Base-by-base conservation (phyloP, 2,888 invertebrate species). In the Rhingia campestris region DNA sequence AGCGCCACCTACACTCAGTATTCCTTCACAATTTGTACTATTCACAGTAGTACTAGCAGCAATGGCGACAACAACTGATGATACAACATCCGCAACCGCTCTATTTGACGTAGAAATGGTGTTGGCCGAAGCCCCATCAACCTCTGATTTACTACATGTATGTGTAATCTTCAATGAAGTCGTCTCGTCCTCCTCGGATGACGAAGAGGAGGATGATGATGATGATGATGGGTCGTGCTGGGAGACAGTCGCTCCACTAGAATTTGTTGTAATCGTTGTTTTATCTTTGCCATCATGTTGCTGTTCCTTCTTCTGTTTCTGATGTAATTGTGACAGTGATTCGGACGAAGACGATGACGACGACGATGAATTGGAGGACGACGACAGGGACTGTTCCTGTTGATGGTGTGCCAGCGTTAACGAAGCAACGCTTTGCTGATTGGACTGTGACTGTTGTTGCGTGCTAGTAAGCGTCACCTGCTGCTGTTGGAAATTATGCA, bases 401-500 rank as follows among this genome's bases (percentile, higher is more conserved):
- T 84, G 80, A 47, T 88, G 87, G 80, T 86, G 88, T 67, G 80
- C 79, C 61, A 76, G 70, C 66, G 66, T 53, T 69, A 86, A 54
- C 56, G 76, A 61, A 53, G 73, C 74, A 67, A 66, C 74, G 43
- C 61, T 82, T 91, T 92, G 88, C 45, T 82, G 86, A 59, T 79
- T 82, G 74, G 81, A 77, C 79, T 86, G 86, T 72, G 66, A 59
- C 64, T 88, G 88, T 66, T 79, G 85, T 86, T 87, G 88, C 79
- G 89, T 88, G 73, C 88, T 90, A 84, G 88, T 89, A 47, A 90
- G 87, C 86, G 90, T 90, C 86, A 90, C 88, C 84, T 90, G 89
- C 74, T 90, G 90, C 81, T 90, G 90, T 79, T 90, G 90, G 87
- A 90, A 90, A 89, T 88, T 89, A 81, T 88, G 89, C 86, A 89